These are phyloP conservation scores for Julus scandinavius DNA, from an alignment of 2,888 invertebrate species.

Conservation along the genomic window DNA sequence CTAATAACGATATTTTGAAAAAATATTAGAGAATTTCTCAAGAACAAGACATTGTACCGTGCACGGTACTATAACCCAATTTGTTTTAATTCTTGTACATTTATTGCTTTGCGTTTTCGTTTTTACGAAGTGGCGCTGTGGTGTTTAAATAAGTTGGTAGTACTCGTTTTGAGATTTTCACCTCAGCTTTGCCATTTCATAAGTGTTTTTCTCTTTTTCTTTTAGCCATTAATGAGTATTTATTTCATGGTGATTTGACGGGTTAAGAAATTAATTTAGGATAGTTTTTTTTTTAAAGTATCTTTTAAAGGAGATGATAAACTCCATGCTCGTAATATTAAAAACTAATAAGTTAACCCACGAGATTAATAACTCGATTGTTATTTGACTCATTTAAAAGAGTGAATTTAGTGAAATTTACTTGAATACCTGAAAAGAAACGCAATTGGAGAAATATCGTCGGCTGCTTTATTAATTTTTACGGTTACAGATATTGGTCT, in stretches of 20 bases:
- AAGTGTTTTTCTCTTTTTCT: neutral
- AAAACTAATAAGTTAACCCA: too few species aligned
- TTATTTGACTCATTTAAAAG: too few species aligned
- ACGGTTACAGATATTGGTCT: too few species aligned
- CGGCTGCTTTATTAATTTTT: too few species aligned
- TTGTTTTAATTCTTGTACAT: slow-evolving; percentile 30
- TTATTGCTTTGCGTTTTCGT: neutral
- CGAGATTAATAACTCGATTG: too few species aligned
- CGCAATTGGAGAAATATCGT: too few species aligned
- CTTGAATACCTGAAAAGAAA: too few species aligned
- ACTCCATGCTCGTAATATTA: too few species aligned
- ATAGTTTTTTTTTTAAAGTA: too few species aligned
- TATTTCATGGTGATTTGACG: neutral
- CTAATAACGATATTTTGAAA: neutral
- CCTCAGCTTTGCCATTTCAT: neutral
- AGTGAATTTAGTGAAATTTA: too few species aligned
- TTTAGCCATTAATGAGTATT: neutral
- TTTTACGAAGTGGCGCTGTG: neutral
- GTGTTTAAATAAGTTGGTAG: neutral
- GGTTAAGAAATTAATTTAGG: neutral
- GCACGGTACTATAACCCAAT: neutral
- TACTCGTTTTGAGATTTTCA: neutral
- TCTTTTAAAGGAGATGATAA: too few species aligned
- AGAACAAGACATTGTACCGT: neutral
- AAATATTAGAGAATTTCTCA: neutral